A percentile compares a stretch with the other conserved stretches of the same genome.
Evolutionary conservation across 2,888 invertebrate species (phyloP).

Genomic region (Macropis europaea): DNA sequence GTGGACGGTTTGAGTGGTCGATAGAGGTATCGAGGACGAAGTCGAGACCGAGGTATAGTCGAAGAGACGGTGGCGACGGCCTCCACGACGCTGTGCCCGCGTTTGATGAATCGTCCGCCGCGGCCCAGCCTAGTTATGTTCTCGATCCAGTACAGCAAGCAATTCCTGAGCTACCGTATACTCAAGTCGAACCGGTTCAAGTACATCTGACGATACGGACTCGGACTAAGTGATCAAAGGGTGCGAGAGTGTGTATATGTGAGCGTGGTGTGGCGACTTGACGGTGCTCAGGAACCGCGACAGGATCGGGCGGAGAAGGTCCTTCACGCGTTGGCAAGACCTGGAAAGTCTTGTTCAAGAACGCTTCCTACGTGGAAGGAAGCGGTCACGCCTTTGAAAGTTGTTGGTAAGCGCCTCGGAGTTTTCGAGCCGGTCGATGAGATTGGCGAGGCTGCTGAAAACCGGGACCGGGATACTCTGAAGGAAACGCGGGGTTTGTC

Average conservation of each 20-base stretch:
- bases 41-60: background rate
- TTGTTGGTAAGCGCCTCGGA: constrained; percentile 16
- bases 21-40: background rate
- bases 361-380: constrained; percentile 5
- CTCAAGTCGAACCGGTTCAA: constrained; percentile 80
- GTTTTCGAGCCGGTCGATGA: constrained; percentile 4
- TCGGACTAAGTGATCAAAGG: constrained; percentile 75
- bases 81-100: constrained; percentile 20
- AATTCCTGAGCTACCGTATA: constrained; percentile 79
- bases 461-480: too few species aligned
- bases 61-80: background rate
- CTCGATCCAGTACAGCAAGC: constrained; percentile 79
- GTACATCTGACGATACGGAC: constrained; percentile 80
- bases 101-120: constrained; percentile 50
- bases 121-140: constrained; percentile 76
- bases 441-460: background rate
- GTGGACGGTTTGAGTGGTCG: too few species aligned
- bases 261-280: constrained; percentile 51
- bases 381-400: constrained; percentile 2
- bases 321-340: constrained; percentile 65
- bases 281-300: constrained; percentile 56
- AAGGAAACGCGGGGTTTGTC: too few species aligned
- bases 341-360: constrained; percentile 77
- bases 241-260: constrained; percentile 55
- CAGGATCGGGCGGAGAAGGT: background rate